Conservation (phyloP, 2,113 vertebrate genomes). For the Campylomormyrus numenius region DNA sequence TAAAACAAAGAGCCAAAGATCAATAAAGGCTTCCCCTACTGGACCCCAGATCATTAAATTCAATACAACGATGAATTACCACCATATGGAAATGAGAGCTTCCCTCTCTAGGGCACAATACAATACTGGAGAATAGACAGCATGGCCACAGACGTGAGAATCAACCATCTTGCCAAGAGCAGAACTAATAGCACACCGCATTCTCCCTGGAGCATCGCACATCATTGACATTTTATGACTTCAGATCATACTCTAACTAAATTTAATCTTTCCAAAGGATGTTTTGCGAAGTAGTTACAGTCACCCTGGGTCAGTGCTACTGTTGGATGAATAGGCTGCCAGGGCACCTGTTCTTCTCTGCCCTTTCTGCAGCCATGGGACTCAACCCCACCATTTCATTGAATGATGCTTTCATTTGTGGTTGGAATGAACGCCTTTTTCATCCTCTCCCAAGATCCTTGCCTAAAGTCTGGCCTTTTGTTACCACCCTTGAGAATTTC, state of each 20-base stretch:
- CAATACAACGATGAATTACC: conserved; percentile 12
- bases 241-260: conserved; percentile 9
- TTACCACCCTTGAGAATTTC: conserved; percentile 14
- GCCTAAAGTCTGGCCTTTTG: background rate
- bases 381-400: background rate
- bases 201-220: background rate
- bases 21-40: background rate
- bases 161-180: conserved; percentile 20
- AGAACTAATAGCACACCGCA: conserved; percentile 1
- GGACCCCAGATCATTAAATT: conserved; percentile 8
- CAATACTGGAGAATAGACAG: background rate
- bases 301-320: conserved; percentile 11
- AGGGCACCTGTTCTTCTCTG: background rate
- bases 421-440: background rate
- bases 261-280: conserved; percentile 13
- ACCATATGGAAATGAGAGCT: conserved; percentile 6
- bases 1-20: conserved; percentile 13
- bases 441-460: background rate
- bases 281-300: background rate
- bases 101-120: conserved; percentile 1
- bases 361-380: background rate
- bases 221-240: conserved; percentile 12
- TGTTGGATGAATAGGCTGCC: conserved; percentile 3
- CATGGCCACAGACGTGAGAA: background rate
- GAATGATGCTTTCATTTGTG: conserved; percentile 18